Percentiles rank a stretch among this genome's conserved stretches.
Conservation (phyloP, 2,797 vertebrate species). For the Mus spretus region DNA sequence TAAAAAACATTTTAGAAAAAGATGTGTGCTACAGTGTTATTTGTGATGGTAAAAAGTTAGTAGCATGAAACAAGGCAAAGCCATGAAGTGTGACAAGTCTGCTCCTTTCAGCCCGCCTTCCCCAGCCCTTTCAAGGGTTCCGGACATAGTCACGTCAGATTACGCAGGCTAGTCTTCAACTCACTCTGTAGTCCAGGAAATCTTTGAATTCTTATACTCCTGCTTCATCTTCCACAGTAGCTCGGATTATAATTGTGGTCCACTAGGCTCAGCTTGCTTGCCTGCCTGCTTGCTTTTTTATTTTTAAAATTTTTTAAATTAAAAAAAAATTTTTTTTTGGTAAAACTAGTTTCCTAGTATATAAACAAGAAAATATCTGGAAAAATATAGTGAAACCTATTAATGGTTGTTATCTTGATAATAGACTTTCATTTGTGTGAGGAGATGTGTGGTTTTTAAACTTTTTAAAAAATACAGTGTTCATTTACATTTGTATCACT, state of each 20-base stretch:
- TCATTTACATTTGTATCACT: slow-evolving; percentile 31
- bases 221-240: neutral
- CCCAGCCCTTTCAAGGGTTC: neutral
- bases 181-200: neutral
- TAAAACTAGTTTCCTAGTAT: neutral
- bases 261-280: neutral
- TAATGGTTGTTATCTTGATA: slow-evolving; percentile 6
- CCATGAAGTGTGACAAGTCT: neutral
- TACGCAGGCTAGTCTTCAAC: neutral
- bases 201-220: neutral
- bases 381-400: neutral
- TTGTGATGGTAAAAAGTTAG: neutral
- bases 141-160: neutral
- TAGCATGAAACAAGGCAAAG: neutral
- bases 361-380: neutral
- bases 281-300: neutral
- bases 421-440: neutral
- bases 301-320: neutral
- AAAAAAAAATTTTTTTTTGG: too few species aligned
- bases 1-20: neutral
- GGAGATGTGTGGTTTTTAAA: neutral
- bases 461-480: neutral
- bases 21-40: neutral
- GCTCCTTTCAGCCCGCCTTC: neutral
- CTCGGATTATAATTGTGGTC: neutral